Evolutionary conservation across 2,113 vertebrate species (phyloP).

Genomic region (Chinchilla lanigera): DNA sequence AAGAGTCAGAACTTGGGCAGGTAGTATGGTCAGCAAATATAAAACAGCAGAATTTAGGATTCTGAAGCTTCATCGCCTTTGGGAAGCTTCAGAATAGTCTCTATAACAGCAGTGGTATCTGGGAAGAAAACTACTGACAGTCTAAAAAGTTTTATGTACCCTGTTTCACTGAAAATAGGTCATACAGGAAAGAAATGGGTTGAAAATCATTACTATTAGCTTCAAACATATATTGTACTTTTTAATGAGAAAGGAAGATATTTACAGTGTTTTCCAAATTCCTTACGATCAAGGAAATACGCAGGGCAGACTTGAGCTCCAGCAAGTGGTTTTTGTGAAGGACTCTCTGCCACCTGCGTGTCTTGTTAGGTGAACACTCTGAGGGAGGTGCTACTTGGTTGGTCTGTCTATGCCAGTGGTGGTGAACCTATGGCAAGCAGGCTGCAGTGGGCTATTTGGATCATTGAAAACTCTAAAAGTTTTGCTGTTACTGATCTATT

Average conservation of each 20-base stretch:
- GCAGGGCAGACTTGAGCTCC: not conserved
- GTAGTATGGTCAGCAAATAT: not conserved
- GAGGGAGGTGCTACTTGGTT: not conserved
- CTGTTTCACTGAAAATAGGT: slow-evolving; percentile 28
- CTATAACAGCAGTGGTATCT: not conserved
- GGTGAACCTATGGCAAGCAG: not conserved
- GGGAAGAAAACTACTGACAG: not conserved
- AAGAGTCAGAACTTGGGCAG: not conserved
- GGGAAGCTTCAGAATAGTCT: not conserved
- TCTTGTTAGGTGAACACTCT: not conserved
- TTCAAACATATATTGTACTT: not conserved
- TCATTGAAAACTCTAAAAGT: not conserved
- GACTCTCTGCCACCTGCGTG: not conserved
- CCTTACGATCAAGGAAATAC: not conserved
- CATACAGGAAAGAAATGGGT: slow-evolving; percentile 28
- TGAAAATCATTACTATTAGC: not conserved
- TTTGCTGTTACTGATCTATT: not conserved
- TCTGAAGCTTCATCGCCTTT: not conserved
- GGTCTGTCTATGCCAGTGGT: not conserved
- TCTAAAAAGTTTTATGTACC: not conserved
- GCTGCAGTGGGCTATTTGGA: not conserved
- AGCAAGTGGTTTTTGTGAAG: not conserved
- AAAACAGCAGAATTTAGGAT: slow-evolving; percentile 29
- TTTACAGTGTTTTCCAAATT: not conserved
- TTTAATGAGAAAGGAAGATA: slow-evolving; percentile 13